Conservation (phyloP, 2,113 vertebrate species). For the Trogon surrucura region DNA sequence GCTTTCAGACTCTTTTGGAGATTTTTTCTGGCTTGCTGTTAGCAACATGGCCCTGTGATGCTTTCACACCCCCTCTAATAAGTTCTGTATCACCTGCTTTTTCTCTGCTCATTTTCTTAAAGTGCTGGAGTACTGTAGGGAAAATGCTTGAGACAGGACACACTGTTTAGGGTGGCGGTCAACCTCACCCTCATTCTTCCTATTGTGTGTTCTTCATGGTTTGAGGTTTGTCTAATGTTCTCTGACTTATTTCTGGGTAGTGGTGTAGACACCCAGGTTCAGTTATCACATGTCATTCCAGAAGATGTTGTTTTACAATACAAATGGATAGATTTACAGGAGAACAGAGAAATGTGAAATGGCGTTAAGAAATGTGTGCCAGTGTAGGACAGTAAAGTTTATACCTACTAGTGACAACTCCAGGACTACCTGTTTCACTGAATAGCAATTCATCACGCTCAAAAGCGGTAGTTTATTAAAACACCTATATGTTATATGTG, state of each 20-base stretch:
- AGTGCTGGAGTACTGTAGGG: background rate
- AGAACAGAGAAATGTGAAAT: background rate
- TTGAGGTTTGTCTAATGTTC: background rate
- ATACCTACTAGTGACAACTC: background rate
- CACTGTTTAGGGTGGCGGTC: background rate
- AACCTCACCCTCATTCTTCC: background rate
- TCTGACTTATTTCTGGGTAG: background rate
- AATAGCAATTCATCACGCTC: background rate
- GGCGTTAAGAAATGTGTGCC: background rate
- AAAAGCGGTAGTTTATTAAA: background rate
- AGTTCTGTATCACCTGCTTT: background rate
- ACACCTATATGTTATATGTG: background rate
- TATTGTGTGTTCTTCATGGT: background rate
- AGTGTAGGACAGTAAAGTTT: background rate
- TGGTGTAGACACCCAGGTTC: background rate
- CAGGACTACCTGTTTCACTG: background rate
- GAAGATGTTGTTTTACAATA: background rate
- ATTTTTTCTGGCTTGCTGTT: background rate
- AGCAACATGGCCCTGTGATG: background rate
- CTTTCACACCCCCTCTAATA: background rate
- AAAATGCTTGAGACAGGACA: background rate
- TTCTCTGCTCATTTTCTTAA: background rate
- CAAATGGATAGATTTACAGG: background rate
- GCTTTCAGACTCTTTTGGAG: rapidly evolving
- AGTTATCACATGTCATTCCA: background rate